Conservation (phyloP, 2,888 invertebrate genomes). For the Axea sp. region DNA sequence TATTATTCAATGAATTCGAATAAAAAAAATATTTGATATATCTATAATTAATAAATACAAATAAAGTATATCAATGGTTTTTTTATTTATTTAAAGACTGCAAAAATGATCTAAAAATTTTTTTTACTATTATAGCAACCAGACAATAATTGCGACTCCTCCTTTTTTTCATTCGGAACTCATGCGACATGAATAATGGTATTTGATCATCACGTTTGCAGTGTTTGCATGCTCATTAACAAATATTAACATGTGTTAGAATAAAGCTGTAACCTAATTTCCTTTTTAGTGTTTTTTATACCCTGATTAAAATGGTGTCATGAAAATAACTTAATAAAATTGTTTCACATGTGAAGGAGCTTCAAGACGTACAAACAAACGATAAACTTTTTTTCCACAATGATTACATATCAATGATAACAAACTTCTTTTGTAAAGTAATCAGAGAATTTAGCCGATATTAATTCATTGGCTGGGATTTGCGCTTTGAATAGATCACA, state of each 20-base stretch:
- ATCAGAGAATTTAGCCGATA: constrained; percentile 40
- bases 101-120: no score
- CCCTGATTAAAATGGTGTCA: constrained; percentile 15
- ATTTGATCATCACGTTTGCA: constrained; percentile 32
- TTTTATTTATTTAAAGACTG: no score
- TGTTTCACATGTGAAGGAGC: constrained; percentile 14
- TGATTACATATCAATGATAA: constrained; percentile 54
- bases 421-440: constrained; percentile 40
- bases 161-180: constrained; percentile 18
- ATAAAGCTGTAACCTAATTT: neutral
- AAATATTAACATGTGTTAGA: constrained; percentile 12
- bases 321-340: constrained; percentile 22
- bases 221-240: constrained; percentile 34
- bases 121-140: constrained; percentile 29
- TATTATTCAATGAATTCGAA: no score
- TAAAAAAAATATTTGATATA: no score
- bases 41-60: no score
- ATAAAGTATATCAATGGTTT: no score
- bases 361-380: constrained; percentile 19
- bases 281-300: neutral
- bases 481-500: constrained; percentile 25
- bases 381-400: constrained; percentile 26
- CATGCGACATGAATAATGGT: constrained; percentile 31
- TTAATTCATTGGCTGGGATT: constrained; percentile 31
- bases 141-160: constrained; percentile 14